Percentiles rank a stretch among this genome's conserved stretches.
phyloP scores from a whole-genome alignment of 2,888 invertebrate species.

The Macrophya alboannulata region DNA sequence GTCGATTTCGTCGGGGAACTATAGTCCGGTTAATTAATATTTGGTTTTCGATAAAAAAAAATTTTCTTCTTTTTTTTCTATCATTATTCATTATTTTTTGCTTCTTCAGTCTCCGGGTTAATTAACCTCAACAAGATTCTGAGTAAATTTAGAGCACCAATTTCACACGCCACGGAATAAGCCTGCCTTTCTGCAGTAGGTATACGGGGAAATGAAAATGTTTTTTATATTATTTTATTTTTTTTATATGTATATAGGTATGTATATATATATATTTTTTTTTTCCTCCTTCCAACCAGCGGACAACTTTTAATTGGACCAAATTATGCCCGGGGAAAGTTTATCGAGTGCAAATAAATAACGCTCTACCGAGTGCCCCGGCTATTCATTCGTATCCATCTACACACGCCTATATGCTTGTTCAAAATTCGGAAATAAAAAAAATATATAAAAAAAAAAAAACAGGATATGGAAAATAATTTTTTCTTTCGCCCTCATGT shows the following conservation, averaged over 20 bases:
- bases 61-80: background rate
- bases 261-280: too few species aligned
- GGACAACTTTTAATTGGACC: constrained; percentile 46
- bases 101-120: background rate
- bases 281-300: background rate
- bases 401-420: background rate
- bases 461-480: background rate
- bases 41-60: background rate
- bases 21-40: constrained; percentile 6
- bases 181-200: background rate
- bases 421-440: background rate
- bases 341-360: constrained; percentile 35
- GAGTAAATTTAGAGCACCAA: background rate
- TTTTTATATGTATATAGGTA: too few species aligned
- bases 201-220: background rate
- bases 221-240: background rate
- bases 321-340: constrained; percentile 38
- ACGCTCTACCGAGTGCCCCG: background rate
- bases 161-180: constrained; percentile 22
- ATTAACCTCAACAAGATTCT: constrained; percentile 8
- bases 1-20: background rate
- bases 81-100: background rate
- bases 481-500: background rate
- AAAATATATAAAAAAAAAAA: too few species aligned
- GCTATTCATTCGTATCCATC: constrained; percentile 6